phyloP scores from a whole-genome alignment of 2,113 vertebrate genomes.

The Haliaeetus leucogaster region DNA sequence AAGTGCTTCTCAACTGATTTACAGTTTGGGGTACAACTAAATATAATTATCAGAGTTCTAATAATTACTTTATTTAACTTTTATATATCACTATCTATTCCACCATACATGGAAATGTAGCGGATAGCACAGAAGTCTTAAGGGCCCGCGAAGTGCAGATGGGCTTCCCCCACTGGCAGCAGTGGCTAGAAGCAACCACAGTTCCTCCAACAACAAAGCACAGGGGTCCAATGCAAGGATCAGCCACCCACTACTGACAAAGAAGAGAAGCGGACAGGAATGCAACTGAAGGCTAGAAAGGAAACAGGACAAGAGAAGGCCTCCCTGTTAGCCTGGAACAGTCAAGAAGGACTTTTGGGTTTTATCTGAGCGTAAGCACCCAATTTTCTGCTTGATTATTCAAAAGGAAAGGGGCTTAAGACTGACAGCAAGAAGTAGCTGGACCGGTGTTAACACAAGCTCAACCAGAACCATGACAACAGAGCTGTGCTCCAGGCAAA shows the following conservation, averaged over 20 bases:
- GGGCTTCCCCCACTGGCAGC: not conserved
- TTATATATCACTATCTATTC: not conserved
- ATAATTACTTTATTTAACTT: not conserved
- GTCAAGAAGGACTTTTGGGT: not conserved
- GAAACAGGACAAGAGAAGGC: not conserved
- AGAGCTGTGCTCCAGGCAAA: not conserved
- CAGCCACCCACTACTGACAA: not conserved
- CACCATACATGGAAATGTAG: not conserved
- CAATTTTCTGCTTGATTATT: not conserved
- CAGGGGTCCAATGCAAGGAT: not conserved
- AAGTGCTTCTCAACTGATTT: not conserved
- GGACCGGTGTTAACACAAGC: not conserved
- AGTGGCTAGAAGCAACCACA: fast-evolving
- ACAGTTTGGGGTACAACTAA: not conserved
- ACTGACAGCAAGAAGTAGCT: not conserved
- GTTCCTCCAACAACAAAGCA: not conserved
- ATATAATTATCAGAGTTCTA: not conserved
- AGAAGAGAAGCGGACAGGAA: not conserved
- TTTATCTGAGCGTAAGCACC: not conserved
- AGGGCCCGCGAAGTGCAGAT: not conserved
- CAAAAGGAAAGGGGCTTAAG: not conserved
- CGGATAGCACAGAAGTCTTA: not conserved
- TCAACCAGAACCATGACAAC: not conserved
- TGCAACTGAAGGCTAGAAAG: not conserved
- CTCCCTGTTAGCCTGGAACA: not conserved